A percentile compares a stretch with the other conserved stretches of the same genome.
phyloP scores from a whole-genome alignment of 2,113 vertebrate genomes.

The Melierax canorus region DNA sequence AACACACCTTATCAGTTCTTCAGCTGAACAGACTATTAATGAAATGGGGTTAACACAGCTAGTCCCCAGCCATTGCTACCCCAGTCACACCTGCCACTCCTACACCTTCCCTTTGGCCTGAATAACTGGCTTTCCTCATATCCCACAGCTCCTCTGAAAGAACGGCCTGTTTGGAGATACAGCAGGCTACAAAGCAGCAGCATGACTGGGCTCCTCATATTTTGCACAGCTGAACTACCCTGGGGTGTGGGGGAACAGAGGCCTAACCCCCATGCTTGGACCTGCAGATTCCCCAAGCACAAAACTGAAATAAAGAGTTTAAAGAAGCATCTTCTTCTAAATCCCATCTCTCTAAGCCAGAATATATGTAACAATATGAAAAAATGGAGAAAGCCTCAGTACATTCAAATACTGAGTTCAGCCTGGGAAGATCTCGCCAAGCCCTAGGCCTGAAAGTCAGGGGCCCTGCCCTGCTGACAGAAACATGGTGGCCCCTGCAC shows the following conservation, averaged over 20 bases:
- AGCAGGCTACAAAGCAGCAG: not conserved
- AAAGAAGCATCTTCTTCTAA: not conserved
- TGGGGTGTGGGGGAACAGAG: not conserved
- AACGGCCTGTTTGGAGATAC: not conserved
- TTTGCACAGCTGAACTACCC: not conserved
- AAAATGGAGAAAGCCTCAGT: not conserved
- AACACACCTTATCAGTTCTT: not conserved
- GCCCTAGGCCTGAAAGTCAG: not conserved
- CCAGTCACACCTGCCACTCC: too few relatives aligned
- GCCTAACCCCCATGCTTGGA: too few relatives aligned
- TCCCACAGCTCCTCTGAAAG: not conserved
- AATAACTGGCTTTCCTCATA: not conserved
- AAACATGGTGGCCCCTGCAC: accelerated
- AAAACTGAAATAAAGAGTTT: not conserved
- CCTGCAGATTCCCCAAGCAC: not conserved
- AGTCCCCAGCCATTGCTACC: not conserved
- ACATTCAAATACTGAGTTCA: not conserved
- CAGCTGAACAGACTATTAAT: not conserved
- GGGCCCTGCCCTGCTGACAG: not conserved
- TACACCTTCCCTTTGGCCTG: not conserved
- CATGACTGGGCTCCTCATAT: not conserved
- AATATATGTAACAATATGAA: not conserved
- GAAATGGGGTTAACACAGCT: not conserved
- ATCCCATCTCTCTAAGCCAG: not conserved
- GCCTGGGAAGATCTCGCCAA: not conserved